Evolutionary conservation across 2,113 vertebrate species (phyloP).

Genomic region (Corythornis cristatus): DNA sequence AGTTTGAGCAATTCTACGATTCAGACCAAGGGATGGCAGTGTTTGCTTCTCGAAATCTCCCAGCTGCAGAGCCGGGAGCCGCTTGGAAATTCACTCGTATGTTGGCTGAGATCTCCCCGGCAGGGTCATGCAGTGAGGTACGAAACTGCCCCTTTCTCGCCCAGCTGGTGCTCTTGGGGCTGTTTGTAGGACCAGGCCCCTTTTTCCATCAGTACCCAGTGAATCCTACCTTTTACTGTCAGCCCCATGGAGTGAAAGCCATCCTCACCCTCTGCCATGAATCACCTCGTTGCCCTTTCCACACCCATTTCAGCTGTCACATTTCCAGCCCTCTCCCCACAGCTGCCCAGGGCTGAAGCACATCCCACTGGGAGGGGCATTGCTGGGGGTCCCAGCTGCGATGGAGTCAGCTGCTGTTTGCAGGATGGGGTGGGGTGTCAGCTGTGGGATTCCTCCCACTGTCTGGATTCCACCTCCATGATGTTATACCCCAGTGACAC

Average conservation of each 20-base stretch:
- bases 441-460: not conserved
- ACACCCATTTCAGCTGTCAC: not conserved
- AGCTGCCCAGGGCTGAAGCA: fast-evolving
- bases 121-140: fast-evolving
- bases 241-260: not conserved
- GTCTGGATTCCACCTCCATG: not conserved
- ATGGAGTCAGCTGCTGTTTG: not conserved
- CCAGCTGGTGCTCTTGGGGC: fast-evolving
- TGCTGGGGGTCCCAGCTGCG: not conserved
- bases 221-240: too few relatives aligned
- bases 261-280: fast-evolving
- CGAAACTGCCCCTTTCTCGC: not conserved
- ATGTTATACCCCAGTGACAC: fast-evolving
- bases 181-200: fast-evolving
- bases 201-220: fast-evolving
- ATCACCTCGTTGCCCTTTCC: not conserved
- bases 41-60: not conserved
- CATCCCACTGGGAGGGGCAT: too few relatives aligned
- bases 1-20: fast-evolving
- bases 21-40: slow-evolving; percentile 7
- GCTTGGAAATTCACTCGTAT: not conserved
- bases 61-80: fast-evolving
- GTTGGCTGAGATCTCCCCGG: fast-evolving
- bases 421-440: not conserved
- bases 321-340: not conserved